Evolutionary conservation across 2,113 vertebrate genomes (phyloP).

Genomic region (Megaptera novaeangliae): DNA sequence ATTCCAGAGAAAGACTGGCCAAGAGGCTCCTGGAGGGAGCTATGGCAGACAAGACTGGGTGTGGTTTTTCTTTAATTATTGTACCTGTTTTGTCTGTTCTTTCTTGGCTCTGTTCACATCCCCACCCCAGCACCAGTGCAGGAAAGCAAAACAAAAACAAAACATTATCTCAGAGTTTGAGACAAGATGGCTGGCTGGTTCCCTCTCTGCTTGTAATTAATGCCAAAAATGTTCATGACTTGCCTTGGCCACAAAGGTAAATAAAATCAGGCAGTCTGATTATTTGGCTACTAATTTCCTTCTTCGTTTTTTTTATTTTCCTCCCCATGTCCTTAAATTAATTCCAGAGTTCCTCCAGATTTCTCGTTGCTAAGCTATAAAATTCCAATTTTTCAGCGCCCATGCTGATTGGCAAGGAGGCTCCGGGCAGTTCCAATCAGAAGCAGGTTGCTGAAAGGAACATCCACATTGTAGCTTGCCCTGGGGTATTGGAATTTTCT

Average conservation of each 20-base stretch:
- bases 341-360: conserved; percentile 60
- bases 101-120: neutral
- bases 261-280: conserved; percentile 7
- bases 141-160: neutral
- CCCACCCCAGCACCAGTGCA: neutral
- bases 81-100: neutral
- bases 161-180: neutral
- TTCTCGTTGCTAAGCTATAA: conserved; percentile 56
- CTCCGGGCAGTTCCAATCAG: conserved; percentile 24
- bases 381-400: neutral
- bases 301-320: neutral
- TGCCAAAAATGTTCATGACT: neutral
- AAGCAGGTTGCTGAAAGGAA: neutral
- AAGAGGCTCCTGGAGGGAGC: neutral
- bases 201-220: conserved; percentile 19
- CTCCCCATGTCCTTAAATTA: conserved; percentile 39
- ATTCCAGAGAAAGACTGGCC: neutral
- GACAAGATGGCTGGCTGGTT: neutral
- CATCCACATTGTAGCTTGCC: neutral
- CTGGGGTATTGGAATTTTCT: conserved; percentile 7
- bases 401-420: conserved; percentile 37
- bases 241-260: neutral
- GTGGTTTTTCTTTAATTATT: neutral
- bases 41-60: neutral
- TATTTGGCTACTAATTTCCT: conserved; percentile 46